These are phyloP conservation scores for Osmoderma eremita DNA, from an alignment of 2,888 invertebrate genomes.

Conservation along the genomic window DNA sequence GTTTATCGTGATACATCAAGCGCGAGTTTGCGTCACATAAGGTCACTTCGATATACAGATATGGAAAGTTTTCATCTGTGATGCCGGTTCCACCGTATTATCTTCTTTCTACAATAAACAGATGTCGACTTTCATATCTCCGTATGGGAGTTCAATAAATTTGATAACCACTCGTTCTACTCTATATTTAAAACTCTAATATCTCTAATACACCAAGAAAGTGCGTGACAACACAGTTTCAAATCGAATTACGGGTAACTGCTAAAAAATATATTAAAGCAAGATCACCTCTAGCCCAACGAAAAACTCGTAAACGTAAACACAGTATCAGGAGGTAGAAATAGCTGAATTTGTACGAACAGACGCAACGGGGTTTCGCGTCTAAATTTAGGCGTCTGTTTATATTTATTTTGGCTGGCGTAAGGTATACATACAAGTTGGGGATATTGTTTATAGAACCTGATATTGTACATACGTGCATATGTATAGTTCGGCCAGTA, in stretches of 20 bases:
- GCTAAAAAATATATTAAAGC: slow-evolving; percentile 3
- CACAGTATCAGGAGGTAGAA: slow-evolving; percentile 13
- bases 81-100: too few relatives aligned
- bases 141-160: slow-evolving; percentile 26
- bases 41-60: slow-evolving; percentile 41
- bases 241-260: background rate
- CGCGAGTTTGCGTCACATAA: slow-evolving; percentile 46
- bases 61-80: too few relatives aligned
- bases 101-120: background rate
- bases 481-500: background rate
- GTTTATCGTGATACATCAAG: slow-evolving; percentile 44
- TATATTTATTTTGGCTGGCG: slow-evolving; percentile 33
- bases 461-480: too few relatives aligned
- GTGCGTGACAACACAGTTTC: background rate
- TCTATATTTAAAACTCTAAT: too few relatives aligned
- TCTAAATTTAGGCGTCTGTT: slow-evolving; percentile 27
- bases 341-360: slow-evolving; percentile 25
- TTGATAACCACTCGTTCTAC: slow-evolving; percentile 12
- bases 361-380: slow-evolving; percentile 1
- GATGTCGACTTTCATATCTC: too few relatives aligned
- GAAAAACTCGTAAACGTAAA: slow-evolving; percentile 31
- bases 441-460: slow-evolving; percentile 30
- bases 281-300: slow-evolving; percentile 34
- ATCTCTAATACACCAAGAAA: background rate
- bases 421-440: slow-evolving; percentile 33